These are phyloP conservation scores for Ceyx erithaca DNA, from an alignment of 2,797 vertebrate genomes.

Conservation along the genomic window DNA sequence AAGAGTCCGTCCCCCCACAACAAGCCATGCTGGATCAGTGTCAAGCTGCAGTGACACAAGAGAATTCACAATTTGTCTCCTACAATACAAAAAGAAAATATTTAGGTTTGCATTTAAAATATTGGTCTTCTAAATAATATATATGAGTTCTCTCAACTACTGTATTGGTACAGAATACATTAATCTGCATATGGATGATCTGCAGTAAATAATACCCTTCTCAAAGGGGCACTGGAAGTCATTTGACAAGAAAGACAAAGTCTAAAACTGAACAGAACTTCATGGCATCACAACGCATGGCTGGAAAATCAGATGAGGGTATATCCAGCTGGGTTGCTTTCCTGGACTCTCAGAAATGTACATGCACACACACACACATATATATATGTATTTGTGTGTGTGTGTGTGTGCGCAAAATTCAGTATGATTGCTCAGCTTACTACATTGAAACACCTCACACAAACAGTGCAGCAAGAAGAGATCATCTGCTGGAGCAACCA, in stretches of 20 bases:
- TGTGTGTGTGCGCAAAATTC: not conserved
- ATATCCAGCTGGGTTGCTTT: not conserved
- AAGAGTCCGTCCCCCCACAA: rapidly evolving
- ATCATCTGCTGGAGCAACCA: not conserved
- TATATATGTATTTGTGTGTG: too few species aligned
- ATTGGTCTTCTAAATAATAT: not conserved
- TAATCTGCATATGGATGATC: not conserved
- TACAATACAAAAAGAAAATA: not conserved
- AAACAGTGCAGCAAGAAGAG: not conserved
- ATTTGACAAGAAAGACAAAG: not conserved
- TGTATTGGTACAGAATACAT: not conserved
- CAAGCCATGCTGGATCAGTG: rapidly evolving
- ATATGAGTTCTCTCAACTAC: not conserved
- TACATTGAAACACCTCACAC: not conserved
- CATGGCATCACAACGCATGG: rapidly evolving
- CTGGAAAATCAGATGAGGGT: not conserved
- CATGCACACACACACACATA: too few species aligned
- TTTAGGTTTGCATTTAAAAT: not conserved
- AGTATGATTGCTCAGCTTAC: not conserved
- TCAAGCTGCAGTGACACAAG: not conserved
- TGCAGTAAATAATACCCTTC: not conserved
- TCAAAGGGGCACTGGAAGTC: not conserved
- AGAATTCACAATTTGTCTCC: not conserved
- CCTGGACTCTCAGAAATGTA: not conserved
- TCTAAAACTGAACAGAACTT: rapidly evolving